These are phyloP conservation scores for Xestia rhomboidea DNA, from an alignment of 2,888 invertebrate species.

Conservation along the genomic window DNA sequence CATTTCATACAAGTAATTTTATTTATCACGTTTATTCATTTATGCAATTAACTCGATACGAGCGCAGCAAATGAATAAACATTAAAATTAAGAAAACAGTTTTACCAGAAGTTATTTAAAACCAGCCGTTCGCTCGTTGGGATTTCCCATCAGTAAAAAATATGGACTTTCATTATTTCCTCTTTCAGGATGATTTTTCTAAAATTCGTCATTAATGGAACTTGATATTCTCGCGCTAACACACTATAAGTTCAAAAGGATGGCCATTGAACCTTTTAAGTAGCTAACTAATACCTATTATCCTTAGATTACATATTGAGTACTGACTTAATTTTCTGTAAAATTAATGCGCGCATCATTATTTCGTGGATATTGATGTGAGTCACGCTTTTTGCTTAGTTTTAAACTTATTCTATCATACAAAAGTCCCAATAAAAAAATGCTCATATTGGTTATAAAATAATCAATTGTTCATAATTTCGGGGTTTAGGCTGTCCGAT, in stretches of 20 bases:
- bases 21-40: conserved; percentile 8
- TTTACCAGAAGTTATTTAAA: not conserved
- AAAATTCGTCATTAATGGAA: too few relatives aligned
- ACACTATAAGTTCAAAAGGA: too few relatives aligned
- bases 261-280: too few relatives aligned
- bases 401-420: too few relatives aligned
- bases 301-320: too few relatives aligned
- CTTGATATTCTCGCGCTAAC: too few relatives aligned
- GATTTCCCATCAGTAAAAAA: not conserved
- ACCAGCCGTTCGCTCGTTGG: not conserved
- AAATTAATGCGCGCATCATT: too few relatives aligned
- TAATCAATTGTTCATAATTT: not conserved
- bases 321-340: too few relatives aligned
- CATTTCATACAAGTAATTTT: not conserved
- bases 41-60: not conserved
- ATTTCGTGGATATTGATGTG: too few relatives aligned
- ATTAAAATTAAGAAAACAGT: conserved; percentile 2
- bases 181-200: not conserved
- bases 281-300: too few relatives aligned
- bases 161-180: not conserved
- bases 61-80: conserved; percentile 20
- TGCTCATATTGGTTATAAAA: not conserved
- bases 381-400: too few relatives aligned
- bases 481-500: not conserved
- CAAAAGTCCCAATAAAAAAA: too few relatives aligned